phyloP scores from a whole-genome alignment of 2,113 vertebrate species.

The Fregetta grallaria region DNA sequence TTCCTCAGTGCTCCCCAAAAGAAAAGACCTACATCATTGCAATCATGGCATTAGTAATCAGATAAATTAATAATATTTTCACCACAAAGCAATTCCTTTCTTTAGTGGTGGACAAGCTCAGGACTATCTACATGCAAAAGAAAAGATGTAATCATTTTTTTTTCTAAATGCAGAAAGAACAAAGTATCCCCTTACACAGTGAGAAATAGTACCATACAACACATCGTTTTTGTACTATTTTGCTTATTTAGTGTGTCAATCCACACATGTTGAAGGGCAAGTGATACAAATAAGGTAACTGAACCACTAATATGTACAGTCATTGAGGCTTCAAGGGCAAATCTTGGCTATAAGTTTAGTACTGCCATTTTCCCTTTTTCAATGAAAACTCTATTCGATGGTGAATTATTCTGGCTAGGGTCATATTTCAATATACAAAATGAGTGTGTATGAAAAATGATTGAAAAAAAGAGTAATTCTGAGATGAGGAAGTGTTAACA shows the following conservation, averaged over 20 bases:
- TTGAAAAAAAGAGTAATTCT: background rate
- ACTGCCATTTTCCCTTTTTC: background rate
- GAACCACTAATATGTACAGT: background rate
- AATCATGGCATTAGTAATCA: conserved; percentile 4
- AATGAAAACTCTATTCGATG: background rate
- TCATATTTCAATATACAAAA: background rate
- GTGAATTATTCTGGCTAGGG: background rate
- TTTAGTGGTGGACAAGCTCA: background rate
- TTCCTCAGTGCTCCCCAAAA: background rate
- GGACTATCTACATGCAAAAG: background rate
- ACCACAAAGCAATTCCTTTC: background rate
- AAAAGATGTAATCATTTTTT: background rate
- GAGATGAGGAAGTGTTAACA: background rate
- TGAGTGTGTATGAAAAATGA: background rate
- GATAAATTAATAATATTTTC: background rate
- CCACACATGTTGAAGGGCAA: background rate
- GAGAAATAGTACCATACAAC: background rate
- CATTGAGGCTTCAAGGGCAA: background rate
- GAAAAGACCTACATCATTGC: background rate
- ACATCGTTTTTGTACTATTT: background rate
- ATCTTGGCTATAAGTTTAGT: background rate
- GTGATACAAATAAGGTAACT: background rate
- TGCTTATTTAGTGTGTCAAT: background rate
- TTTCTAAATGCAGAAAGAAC: background rate
- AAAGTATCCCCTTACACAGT: background rate